Evolutionary conservation across 1,140 invertebrate species (phyloP).

Genomic region (Drosophila orosa): DNA sequence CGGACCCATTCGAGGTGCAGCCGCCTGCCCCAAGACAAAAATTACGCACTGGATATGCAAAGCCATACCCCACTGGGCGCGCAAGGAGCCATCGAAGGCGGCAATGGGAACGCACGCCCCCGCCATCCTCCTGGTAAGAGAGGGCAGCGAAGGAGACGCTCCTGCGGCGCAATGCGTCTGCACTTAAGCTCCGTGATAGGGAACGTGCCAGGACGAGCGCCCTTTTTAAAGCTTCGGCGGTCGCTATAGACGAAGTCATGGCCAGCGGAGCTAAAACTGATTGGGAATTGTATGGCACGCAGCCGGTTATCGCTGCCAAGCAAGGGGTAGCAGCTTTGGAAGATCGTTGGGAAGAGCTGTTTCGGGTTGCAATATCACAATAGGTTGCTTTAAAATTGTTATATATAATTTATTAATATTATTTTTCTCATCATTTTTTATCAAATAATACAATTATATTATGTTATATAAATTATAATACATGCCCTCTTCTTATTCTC

Average conservation of each 20-base stretch:
- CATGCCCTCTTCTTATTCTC: neutral
- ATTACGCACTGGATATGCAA: constrained; percentile 84
- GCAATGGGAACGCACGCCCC: constrained; percentile 64
- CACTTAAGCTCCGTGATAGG: constrained; percentile 12
- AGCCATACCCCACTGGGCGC: constrained; percentile 82
- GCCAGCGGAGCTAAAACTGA: constrained; percentile 16
- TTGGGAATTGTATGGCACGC: constrained; percentile 54
- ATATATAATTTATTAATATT: neutral
- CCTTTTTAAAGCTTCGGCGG: constrained; percentile 46
- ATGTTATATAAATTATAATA: neutral
- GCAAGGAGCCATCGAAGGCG: constrained; percentile 53
- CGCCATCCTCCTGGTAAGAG: constrained; percentile 1
- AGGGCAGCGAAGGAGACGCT: constrained; percentile 34
- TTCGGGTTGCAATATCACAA: neutral
- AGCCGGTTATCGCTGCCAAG: neutral
- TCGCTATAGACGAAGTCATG: neutral
- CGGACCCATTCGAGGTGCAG: constrained; percentile 41
- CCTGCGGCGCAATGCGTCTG: constrained; percentile 76
- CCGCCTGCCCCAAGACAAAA: constrained; percentile 68
- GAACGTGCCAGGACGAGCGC: constrained; percentile 71
- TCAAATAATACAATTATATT: neutral
- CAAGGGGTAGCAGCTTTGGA: constrained; percentile 8
- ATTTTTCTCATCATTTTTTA: neutral
- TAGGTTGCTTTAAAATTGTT: neutral
- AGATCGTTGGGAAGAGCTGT: constrained; percentile 12